Conservation (phyloP, 2,888 invertebrate genomes). For the Perizoma flavofasciatum region DNA sequence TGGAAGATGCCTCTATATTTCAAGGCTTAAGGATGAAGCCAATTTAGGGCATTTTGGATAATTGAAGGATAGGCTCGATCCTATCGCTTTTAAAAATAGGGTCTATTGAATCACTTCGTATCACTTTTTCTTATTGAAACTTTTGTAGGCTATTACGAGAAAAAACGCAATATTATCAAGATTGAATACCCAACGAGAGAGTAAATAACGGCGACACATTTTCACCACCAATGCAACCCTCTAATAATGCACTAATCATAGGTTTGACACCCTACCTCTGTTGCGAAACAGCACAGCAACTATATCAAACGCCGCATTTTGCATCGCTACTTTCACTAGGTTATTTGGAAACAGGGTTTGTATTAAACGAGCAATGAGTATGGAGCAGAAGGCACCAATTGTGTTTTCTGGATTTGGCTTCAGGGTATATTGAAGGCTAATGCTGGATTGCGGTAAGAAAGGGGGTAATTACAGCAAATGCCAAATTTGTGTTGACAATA, state of each 20-base stretch:
- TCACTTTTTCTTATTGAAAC: not conserved
- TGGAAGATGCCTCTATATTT: slow-evolving; percentile 69
- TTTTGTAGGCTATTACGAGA: no score
- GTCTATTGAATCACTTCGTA: slow-evolving; percentile 30
- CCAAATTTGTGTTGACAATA: slow-evolving; percentile 69
- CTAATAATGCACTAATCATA: slow-evolving; percentile 78
- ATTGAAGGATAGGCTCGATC: slow-evolving; percentile 30
- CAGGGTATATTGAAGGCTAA: slow-evolving; percentile 61
- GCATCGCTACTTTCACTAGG: slow-evolving; percentile 43
- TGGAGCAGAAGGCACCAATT: slow-evolving; percentile 1
- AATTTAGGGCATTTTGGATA: slow-evolving; percentile 49
- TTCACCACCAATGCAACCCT: slow-evolving; percentile 69
- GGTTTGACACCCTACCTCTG: slow-evolving; percentile 70
- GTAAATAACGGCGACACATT: slow-evolving; percentile 51
- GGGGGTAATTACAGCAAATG: slow-evolving; percentile 77
- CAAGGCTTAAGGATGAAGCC: slow-evolving; percentile 62
- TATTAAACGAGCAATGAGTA: slow-evolving; percentile 44
- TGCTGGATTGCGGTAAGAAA: slow-evolving; percentile 69
- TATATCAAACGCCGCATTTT: not conserved
- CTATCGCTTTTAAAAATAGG: slow-evolving; percentile 41
- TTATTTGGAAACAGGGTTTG: not conserved
- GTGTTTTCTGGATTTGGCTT: slow-evolving; percentile 35
- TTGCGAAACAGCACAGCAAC: slow-evolving; percentile 21
- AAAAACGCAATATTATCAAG: slow-evolving; percentile 37
- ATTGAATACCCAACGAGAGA: slow-evolving; percentile 28